A percentile compares a stretch with the other conserved stretches of the same genome.
These are phyloP conservation scores for Toxonevra muliebris DNA, from an alignment of 2,888 invertebrate species.

Conservation along the genomic window DNA sequence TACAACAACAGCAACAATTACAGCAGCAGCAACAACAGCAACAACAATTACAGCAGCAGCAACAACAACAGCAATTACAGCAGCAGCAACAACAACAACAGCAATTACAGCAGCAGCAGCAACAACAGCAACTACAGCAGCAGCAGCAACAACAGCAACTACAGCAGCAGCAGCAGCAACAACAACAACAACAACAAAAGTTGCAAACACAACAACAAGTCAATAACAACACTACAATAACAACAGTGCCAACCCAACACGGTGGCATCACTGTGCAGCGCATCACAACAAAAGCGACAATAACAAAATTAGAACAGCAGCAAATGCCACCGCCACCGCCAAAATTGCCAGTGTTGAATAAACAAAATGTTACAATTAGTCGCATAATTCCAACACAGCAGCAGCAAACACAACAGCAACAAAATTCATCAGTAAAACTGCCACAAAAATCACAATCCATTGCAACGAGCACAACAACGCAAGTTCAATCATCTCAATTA, in stretches of 20 bases:
- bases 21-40: slow-evolving; percentile 38
- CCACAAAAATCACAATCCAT: slow-evolving; percentile 28
- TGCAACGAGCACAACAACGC: slow-evolving; percentile 19
- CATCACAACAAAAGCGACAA: slow-evolving; percentile 52
- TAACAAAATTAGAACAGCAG: slow-evolving; percentile 44
- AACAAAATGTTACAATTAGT: slow-evolving; percentile 62
- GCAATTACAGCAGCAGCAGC: slow-evolving; percentile 42
- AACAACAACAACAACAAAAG: slow-evolving; percentile 49
- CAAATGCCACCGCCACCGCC: slow-evolving; percentile 34
- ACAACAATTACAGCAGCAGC: slow-evolving; percentile 49
- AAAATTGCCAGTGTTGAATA: slow-evolving; percentile 55
- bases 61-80: slow-evolving; percentile 26
- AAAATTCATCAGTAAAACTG: slow-evolving; percentile 30
- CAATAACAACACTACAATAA: slow-evolving; percentile 31
- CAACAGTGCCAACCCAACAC: slow-evolving; percentile 40
- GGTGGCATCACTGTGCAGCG: slow-evolving; percentile 54
- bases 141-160: slow-evolving; percentile 41
- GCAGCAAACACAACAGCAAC: slow-evolving; percentile 31
- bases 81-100: slow-evolving; percentile 43
- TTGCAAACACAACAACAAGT: slow-evolving; percentile 27
- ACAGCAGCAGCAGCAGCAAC: slow-evolving; percentile 44
- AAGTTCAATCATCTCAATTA: slow-evolving; percentile 45
- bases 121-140: slow-evolving; percentile 42
- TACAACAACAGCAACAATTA: slow-evolving; percentile 40
- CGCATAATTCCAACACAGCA: slow-evolving; percentile 47